These are phyloP conservation scores for Andrena haemorrhoa DNA, from an alignment of 2,888 invertebrate genomes.

Conservation along the genomic window DNA sequence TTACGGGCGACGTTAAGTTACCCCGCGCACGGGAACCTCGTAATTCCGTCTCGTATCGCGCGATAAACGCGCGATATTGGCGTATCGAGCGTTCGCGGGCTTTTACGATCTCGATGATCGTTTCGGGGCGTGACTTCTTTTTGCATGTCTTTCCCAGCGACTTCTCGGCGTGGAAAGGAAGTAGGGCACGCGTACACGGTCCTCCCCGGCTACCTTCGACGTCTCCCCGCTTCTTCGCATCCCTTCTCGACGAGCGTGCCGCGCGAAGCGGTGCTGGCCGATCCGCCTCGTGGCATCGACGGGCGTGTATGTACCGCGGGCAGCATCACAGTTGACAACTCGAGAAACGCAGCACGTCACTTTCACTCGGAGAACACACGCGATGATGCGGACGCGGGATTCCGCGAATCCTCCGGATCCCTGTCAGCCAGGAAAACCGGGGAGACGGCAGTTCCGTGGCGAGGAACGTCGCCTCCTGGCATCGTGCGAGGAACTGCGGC, in stretches of 20 bases:
- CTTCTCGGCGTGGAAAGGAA: not conserved
- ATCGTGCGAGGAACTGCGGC: constrained; percentile 78
- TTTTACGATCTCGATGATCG: constrained; percentile 44
- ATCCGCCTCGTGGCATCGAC: not conserved
- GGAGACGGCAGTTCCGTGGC: constrained; percentile 48
- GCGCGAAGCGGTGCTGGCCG: not conserved
- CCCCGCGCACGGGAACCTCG: constrained; percentile 44
- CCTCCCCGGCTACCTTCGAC: no score
- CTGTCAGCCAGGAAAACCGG: not conserved
- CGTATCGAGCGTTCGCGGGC: constrained; percentile 34
- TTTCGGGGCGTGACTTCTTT: constrained; percentile 56
- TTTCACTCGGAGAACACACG: constrained; percentile 8
- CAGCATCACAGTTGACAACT: not conserved
- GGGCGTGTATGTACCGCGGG: not conserved
- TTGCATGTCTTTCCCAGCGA: constrained; percentile 7
- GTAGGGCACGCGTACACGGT: not conserved
- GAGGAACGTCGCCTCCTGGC: constrained; percentile 77
- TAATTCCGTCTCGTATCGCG: constrained; percentile 45
- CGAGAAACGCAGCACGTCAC: not conserved
- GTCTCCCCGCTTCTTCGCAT: no score
- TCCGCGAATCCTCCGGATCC: constrained; percentile 3
- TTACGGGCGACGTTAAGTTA: constrained; percentile 41
- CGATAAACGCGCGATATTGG: constrained; percentile 38
- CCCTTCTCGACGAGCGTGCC: no score
- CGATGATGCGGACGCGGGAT: not conserved